Conservation (phyloP, 2,888 invertebrate genomes). For the Erebia palarica region DNA sequence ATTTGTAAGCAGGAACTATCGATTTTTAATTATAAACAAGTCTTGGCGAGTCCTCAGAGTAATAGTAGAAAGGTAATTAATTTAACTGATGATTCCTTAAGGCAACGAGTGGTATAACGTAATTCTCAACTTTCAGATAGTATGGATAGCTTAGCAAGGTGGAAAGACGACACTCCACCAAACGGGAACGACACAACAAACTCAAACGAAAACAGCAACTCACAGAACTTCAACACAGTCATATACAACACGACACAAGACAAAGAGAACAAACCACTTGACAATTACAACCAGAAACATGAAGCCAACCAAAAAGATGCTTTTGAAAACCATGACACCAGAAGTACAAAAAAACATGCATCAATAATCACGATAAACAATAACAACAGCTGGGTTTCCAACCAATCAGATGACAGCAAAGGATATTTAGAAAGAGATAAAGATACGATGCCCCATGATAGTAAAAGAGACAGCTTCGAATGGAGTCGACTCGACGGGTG, state of each 20-base stretch:
- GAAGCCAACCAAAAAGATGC: constrained; percentile 56
- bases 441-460: constrained; percentile 74
- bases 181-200: constrained; percentile 76
- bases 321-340: constrained; percentile 59
- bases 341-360: constrained; percentile 70
- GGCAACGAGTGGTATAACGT: neutral
- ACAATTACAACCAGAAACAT: constrained; percentile 54
- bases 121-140: constrained; percentile 61
- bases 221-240: constrained; percentile 74
- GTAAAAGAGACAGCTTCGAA: constrained; percentile 80
- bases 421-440: constrained; percentile 76
- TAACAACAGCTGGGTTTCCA: constrained; percentile 77
- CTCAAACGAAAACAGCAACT: constrained; percentile 67
- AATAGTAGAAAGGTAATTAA: too few species aligned
- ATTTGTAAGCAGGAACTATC: too few species aligned
- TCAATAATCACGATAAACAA: constrained; percentile 78
- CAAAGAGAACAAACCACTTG: constrained; percentile 66
- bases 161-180: constrained; percentile 80
- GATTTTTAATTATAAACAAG: too few species aligned
- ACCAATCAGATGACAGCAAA: constrained; percentile 78
- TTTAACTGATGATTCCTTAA: neutral
- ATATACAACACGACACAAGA: constrained; percentile 72
- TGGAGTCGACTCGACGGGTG: constrained; percentile 85
- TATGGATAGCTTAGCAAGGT: constrained; percentile 79
- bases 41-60: too few species aligned